These are phyloP conservation scores for Rafetus swinhoei DNA, from an alignment of 2,113 vertebrate genomes.

Conservation along the genomic window DNA sequence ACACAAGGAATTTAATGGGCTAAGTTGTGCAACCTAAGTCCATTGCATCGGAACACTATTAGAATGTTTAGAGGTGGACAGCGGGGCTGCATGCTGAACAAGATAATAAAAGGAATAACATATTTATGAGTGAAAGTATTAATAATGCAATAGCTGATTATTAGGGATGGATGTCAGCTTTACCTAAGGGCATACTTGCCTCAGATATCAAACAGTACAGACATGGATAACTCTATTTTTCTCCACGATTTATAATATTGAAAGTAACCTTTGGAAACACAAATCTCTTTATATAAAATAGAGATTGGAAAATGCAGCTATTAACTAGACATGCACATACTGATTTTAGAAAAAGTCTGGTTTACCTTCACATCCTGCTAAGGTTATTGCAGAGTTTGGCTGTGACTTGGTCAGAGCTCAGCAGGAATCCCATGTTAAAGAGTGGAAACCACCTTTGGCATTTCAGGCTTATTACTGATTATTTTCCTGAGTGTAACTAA, in stretches of 20 bases:
- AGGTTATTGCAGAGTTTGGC: not conserved
- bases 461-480: not conserved
- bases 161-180: constrained; percentile 16
- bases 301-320: not conserved
- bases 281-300: not conserved
- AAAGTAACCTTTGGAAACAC: constrained; percentile 47
- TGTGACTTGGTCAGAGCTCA: not conserved
- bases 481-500: not conserved
- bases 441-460: not conserved
- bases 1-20: not conserved
- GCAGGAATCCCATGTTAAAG: not conserved
- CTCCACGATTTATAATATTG: constrained; percentile 43
- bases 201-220: constrained; percentile 51
- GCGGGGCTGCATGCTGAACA: constrained; percentile 43
- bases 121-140: constrained; percentile 49
- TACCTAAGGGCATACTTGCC: constrained; percentile 54
- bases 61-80: constrained; percentile 27
- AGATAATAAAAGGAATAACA: constrained; percentile 57
- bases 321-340: not conserved
- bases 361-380: not conserved
- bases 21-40: constrained; percentile 63
- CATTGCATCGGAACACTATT: constrained; percentile 43
- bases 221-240: constrained; percentile 15
- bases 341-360: not conserved
- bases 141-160: constrained; percentile 61